phyloP scores from a whole-genome alignment of 2,797 vertebrate genomes.

The Centroberyx gerrardi region DNA sequence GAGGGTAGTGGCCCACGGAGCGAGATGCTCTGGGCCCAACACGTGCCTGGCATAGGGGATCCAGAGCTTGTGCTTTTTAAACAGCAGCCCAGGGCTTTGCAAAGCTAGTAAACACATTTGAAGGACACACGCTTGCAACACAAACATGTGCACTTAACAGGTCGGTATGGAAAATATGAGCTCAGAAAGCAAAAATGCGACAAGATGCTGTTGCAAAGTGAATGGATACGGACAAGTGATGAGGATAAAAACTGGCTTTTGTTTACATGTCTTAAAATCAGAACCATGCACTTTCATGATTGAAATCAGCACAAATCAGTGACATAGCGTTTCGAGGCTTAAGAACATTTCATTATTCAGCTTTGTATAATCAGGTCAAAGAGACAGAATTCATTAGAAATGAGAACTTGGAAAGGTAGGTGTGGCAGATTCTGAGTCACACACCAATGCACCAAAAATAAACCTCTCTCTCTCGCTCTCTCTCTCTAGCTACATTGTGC shows the following conservation, averaged over 20 bases:
- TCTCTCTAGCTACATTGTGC: not conserved
- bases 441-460: not conserved
- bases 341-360: slow-evolving; percentile 18
- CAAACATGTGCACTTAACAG: slow-evolving; percentile 66
- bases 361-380: slow-evolving; percentile 8
- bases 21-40: slow-evolving; percentile 71
- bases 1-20: slow-evolving; percentile 65
- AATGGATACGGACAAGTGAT: slow-evolving; percentile 46
- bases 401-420: slow-evolving; percentile 30
- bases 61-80: slow-evolving; percentile 61
- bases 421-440: slow-evolving; percentile 42
- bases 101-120: slow-evolving; percentile 71
- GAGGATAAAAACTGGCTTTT: slow-evolving; percentile 40
- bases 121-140: slow-evolving; percentile 59
- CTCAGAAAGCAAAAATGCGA: slow-evolving; percentile 68
- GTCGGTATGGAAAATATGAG: slow-evolving; percentile 80
- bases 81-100: slow-evolving; percentile 66
- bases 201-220: slow-evolving; percentile 43
- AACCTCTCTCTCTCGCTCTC: not conserved
- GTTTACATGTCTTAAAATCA: slow-evolving; percentile 60
- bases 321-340: slow-evolving; percentile 28
- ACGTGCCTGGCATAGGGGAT: slow-evolving; percentile 71
- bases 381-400: slow-evolving; percentile 21
- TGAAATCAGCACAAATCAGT: slow-evolving; percentile 45
- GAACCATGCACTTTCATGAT: slow-evolving; percentile 52